phyloP scores from a whole-genome alignment of 2,113 vertebrate genomes.

The Micromys minutus region DNA sequence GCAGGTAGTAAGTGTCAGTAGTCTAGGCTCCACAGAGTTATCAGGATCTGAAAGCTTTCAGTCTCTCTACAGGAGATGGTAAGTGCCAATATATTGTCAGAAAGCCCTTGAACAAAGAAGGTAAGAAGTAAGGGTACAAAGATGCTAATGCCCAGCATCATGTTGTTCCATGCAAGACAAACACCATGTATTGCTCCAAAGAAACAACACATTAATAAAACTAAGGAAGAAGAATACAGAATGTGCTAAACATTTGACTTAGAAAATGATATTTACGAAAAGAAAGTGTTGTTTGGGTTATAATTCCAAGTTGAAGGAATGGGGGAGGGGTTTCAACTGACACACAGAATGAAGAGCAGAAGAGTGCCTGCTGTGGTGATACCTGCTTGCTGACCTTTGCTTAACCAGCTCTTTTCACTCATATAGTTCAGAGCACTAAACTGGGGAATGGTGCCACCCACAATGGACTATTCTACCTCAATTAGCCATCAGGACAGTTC shows the following conservation, averaged over 20 bases:
- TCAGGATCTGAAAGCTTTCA: not conserved
- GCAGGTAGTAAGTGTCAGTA: not conserved
- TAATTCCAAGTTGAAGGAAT: not conserved
- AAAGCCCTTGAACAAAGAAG: not conserved
- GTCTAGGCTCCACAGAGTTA: not conserved
- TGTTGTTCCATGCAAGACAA: not conserved
- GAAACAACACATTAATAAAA: not conserved
- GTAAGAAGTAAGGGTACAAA: not conserved
- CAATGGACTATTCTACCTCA: no score
- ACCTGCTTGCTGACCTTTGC: no score
- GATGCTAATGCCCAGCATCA: no score
- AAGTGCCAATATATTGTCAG: no score
- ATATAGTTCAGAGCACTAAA: not conserved
- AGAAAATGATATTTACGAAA: not conserved
- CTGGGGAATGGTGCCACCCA: not conserved
- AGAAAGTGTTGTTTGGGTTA: not conserved
- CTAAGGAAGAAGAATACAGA: not conserved
- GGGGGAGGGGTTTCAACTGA: no score
- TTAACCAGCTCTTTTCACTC: not conserved
- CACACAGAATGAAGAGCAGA: no score
- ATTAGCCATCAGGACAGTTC: not conserved
- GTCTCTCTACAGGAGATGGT: not conserved
- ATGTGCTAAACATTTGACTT: not conserved
- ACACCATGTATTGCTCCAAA: no score
- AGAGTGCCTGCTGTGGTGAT: not conserved